phyloP scores from a whole-genome alignment of 1,140 invertebrate species.

The Oscheius sp. region DNA sequence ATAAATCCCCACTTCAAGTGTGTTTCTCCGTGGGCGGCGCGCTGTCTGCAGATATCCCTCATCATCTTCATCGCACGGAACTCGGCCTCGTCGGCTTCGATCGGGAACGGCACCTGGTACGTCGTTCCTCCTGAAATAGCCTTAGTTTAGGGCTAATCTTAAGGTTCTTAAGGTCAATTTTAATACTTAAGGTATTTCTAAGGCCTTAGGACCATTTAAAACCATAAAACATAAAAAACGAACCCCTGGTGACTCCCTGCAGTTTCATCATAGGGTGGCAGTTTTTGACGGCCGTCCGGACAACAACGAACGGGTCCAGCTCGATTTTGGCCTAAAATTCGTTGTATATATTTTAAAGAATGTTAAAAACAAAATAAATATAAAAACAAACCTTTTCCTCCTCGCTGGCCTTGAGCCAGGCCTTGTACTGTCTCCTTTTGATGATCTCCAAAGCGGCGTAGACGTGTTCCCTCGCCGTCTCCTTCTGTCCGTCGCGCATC shows the following conservation, averaged over 20 bases:
- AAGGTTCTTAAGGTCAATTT: too few relatives aligned
- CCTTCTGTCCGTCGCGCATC: constrained; percentile 52
- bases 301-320: constrained; percentile 51
- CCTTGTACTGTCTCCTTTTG: constrained; percentile 54
- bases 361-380: neutral
- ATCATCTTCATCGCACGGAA: constrained; percentile 60
- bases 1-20: constrained; percentile 24
- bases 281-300: constrained; percentile 45
- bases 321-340: constrained; percentile 37
- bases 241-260: constrained; percentile 48
- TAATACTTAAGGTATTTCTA: too few relatives aligned
- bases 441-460: constrained; percentile 52
- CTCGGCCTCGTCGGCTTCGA: constrained; percentile 51
- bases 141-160: constrained; percentile 17
- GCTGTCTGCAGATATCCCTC: constrained; percentile 51
- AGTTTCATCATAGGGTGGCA: constrained; percentile 59
- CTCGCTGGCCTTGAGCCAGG: constrained; percentile 42
- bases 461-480: constrained; percentile 45
- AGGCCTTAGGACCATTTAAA: too few relatives aligned
- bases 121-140: constrained; percentile 48
- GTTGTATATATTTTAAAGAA: neutral
- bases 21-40: constrained; percentile 37
- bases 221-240: constrained; percentile 20
- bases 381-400: constrained; percentile 39
- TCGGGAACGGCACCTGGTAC: constrained; percentile 57